These are phyloP conservation scores for Noctua janthe DNA, from an alignment of 2,888 invertebrate genomes.

Conservation along the genomic window DNA sequence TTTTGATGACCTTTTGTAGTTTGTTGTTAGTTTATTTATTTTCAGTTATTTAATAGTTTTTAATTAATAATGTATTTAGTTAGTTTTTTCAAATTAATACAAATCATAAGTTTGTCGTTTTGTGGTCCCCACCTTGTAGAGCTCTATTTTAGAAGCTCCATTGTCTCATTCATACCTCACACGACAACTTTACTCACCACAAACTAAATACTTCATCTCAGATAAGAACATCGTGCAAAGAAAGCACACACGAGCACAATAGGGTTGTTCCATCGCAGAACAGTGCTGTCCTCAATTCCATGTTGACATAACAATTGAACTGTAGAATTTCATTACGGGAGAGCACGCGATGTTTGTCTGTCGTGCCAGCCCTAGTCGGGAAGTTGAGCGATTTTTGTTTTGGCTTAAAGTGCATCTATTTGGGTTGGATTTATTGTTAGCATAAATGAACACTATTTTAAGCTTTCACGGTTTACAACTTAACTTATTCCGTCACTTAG, in stretches of 20 bases:
- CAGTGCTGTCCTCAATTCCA: slow-evolving; percentile 47
- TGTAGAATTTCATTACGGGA: slow-evolving; percentile 59
- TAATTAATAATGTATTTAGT: no score
- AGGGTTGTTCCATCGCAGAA: slow-evolving; percentile 41
- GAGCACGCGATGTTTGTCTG: slow-evolving; percentile 46
- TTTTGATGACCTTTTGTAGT: no score
- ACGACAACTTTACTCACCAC: not conserved
- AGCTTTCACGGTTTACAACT: no score
- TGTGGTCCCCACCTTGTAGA: no score
- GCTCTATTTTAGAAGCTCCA: not conserved
- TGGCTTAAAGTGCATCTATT: slow-evolving; percentile 23
- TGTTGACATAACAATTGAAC: slow-evolving; percentile 62
- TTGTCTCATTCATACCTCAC: not conserved
- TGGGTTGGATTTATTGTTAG: not conserved
- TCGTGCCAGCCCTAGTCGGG: slow-evolving; percentile 16
- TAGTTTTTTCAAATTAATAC: no score
- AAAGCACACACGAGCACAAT: slow-evolving; percentile 36
- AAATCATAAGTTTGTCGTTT: no score
- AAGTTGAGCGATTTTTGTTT: slow-evolving; percentile 30
- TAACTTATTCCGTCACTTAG: no score
- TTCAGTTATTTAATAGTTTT: no score
- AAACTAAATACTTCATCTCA: slow-evolving; percentile 16
- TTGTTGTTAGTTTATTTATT: no score
- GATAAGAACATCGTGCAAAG: slow-evolving; percentile 20
- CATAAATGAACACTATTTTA: not conserved